phyloP scores from a whole-genome alignment of 1,140 invertebrate genomes.

The Chionoecetes opilio region DNA sequence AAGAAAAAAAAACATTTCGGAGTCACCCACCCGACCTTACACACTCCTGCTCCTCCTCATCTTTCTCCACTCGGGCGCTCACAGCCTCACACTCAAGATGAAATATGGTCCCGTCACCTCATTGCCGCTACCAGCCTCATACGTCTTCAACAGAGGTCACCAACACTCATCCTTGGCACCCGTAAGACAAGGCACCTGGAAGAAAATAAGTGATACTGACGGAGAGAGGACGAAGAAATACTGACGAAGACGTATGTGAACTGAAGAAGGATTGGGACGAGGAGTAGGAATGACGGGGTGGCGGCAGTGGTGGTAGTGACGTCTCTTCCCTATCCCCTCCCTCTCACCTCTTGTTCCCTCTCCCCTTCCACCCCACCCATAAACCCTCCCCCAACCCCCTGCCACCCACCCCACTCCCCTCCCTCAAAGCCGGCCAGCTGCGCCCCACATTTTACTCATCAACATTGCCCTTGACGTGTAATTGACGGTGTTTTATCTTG shows the following conservation, averaged over 20 bases:
- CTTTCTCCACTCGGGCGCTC: background rate
- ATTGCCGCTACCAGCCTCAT: background rate
- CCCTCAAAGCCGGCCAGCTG: conserved; percentile 49
- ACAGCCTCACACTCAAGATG: background rate
- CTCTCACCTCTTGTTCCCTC: background rate
- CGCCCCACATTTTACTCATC: conserved; percentile 64
- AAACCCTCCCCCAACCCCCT: background rate
- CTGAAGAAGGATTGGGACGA: too few species aligned
- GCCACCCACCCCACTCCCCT: too few species aligned
- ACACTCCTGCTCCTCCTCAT: background rate
- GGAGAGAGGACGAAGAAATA: too few species aligned
- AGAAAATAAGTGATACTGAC: too few species aligned
- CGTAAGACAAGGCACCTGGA: too few species aligned
- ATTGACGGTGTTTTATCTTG: conserved; percentile 57
- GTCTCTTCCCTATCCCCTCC: background rate
- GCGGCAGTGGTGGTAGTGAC: too few species aligned
- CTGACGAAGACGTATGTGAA: too few species aligned
- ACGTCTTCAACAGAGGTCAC: too few species aligned
- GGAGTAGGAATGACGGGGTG: too few species aligned
- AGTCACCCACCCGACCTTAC: background rate
- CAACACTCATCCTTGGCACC: too few species aligned
- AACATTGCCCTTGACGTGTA: conserved; percentile 54
- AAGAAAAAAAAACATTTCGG: too few species aligned
- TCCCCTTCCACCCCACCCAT: background rate
- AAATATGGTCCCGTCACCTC: background rate